A percentile compares a stretch with the other conserved stretches of the same genome.
These are phyloP conservation scores for Anguilla pacifica DNA, from an alignment of 2,797 vertebrate species.

Conservation along the genomic window DNA sequence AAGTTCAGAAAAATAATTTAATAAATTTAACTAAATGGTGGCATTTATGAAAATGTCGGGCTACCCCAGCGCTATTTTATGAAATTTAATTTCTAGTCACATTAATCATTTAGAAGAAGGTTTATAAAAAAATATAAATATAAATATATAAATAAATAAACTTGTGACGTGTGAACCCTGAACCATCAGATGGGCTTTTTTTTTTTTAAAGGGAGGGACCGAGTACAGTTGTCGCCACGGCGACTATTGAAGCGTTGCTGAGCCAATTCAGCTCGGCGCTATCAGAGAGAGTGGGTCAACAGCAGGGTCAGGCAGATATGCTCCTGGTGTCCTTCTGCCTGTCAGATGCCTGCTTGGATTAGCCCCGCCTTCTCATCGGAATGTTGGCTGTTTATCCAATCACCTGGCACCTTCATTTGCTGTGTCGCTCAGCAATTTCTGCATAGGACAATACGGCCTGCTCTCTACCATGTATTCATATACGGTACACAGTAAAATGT, in stretches of 20 bases:
- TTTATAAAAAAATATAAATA: too few species aligned
- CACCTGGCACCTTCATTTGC: slow-evolving; percentile 81
- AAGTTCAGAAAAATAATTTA: not conserved
- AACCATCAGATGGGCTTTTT: slow-evolving; percentile 62
- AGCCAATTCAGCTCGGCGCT: slow-evolving; percentile 91
- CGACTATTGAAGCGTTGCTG: slow-evolving; percentile 68
- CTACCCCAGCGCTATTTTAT: not conserved
- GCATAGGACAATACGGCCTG: slow-evolving; percentile 64
- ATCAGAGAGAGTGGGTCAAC: slow-evolving; percentile 93
- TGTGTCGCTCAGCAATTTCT: slow-evolving; percentile 44
- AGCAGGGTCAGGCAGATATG: slow-evolving; percentile 90
- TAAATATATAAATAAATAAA: slow-evolving; percentile 2
- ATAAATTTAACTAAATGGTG: not conserved
- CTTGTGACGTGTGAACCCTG: slow-evolving; percentile 28
- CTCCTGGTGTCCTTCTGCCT: slow-evolving; percentile 86
- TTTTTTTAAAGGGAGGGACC: slow-evolving; percentile 71
- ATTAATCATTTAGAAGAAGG: slow-evolving; percentile 23
- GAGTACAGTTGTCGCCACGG: slow-evolving; percentile 75
- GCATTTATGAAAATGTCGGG: not conserved
- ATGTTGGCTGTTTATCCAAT: slow-evolving; percentile 95
- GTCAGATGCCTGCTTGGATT: slow-evolving; percentile 98
- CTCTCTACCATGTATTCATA: not conserved
- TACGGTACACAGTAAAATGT: not conserved
- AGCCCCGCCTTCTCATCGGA: slow-evolving; percentile 85
- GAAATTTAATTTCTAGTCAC: not conserved